These are phyloP conservation scores for Cuniculus paca DNA, from an alignment of 2,797 vertebrate genomes.

Conservation along the genomic window DNA sequence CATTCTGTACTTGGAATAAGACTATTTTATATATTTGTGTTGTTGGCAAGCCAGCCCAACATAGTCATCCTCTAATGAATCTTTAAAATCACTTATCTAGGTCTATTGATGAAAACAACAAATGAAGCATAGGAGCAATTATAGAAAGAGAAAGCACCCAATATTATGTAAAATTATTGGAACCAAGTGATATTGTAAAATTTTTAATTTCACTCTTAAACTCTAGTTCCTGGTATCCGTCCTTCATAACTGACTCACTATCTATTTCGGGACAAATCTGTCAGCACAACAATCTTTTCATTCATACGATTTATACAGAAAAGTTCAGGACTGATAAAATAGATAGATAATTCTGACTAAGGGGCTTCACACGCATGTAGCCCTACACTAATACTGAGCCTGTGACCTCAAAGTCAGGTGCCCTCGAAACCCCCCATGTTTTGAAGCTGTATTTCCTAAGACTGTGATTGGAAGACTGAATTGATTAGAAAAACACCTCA, in stretches of 20 bases:
- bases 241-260: slow-evolving; percentile 51
- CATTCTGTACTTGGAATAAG: slow-evolving; percentile 8
- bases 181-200: slow-evolving; percentile 64
- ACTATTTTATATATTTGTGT: slow-evolving; percentile 45
- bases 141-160: slow-evolving; percentile 42
- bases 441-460: neutral
- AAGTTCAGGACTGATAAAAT: neutral
- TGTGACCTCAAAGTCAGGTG: neutral
- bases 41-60: neutral
- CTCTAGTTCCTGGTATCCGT: slow-evolving; percentile 73
- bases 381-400: neutral
- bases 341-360: neutral
- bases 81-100: slow-evolving; percentile 45
- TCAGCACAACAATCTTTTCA: neutral
- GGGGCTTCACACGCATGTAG: neutral
- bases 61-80: slow-evolving; percentile 33
- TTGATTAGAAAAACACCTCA: neutral
- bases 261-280: slow-evolving; percentile 63
- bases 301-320: neutral
- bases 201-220: slow-evolving; percentile 61
- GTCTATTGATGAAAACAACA: slow-evolving; percentile 60
- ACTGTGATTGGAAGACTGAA: neutral
- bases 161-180: slow-evolving; percentile 45
- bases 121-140: slow-evolving; percentile 31
- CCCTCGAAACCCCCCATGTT: neutral